Conservation (phyloP, 1,140 invertebrate species). For the Ceratitis capitata region DNA sequence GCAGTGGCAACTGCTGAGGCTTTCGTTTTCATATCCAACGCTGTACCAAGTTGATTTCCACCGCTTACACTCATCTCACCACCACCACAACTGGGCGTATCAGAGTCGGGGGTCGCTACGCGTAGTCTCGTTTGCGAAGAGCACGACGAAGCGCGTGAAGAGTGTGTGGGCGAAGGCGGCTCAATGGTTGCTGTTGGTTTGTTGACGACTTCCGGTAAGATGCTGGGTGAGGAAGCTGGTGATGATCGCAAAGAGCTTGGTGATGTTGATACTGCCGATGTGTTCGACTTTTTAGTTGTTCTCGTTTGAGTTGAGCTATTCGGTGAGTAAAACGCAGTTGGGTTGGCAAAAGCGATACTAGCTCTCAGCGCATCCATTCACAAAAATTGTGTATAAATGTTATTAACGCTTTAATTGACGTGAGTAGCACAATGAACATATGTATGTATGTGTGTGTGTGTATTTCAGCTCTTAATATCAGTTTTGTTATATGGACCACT, state of each 20-base stretch:
- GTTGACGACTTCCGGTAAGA: background rate
- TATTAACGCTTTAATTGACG: background rate
- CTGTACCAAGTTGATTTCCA: background rate
- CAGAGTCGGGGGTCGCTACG: conserved; percentile 3
- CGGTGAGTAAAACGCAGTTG: background rate
- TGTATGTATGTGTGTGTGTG: background rate
- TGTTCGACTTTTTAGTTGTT: background rate
- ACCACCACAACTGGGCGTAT: background rate
- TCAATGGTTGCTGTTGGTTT: background rate
- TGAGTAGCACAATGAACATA: background rate
- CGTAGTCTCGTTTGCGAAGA: conserved; percentile 1
- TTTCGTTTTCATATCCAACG: conserved; percentile 34
- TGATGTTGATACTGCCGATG: background rate
- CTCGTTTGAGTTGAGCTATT: background rate
- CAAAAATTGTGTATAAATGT: background rate
- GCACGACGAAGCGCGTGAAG: background rate
- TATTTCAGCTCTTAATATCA: background rate
- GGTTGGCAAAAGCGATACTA: background rate
- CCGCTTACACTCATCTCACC: conserved; percentile 5
- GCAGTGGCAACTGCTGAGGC: conserved; percentile 37
- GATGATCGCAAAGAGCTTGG: background rate
- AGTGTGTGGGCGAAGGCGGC: background rate
- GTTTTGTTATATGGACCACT: background rate
- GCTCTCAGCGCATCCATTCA: conserved; percentile 13
- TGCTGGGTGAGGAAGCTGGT: background rate